These are phyloP conservation scores for Panonychus citri DNA, from an alignment of 1,140 invertebrate genomes.

Conservation along the genomic window DNA sequence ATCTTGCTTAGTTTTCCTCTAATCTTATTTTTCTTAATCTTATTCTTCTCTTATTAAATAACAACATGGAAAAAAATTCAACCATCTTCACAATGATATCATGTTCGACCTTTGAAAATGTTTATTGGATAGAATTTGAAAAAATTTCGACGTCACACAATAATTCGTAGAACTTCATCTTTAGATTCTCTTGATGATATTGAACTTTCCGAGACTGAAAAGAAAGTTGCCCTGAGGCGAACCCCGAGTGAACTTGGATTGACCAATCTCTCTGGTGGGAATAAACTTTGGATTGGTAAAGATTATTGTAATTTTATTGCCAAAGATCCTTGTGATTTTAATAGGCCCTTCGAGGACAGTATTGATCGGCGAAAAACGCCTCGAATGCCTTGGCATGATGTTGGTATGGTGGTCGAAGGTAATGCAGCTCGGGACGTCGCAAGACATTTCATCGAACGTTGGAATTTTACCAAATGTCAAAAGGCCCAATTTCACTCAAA, in stretches of 20 bases:
- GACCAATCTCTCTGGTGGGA: slow-evolving; percentile 13
- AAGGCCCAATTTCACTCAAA: slow-evolving; percentile 45
- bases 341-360: slow-evolving; percentile 68
- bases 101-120: too few relatives aligned
- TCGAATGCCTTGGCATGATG: slow-evolving; percentile 95
- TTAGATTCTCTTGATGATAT: too few relatives aligned
- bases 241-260: slow-evolving; percentile 8
- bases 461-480: slow-evolving; percentile 76
- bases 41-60: too few relatives aligned
- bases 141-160: too few relatives aligned
- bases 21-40: too few relatives aligned
- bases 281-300: slow-evolving; percentile 91
- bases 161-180: too few relatives aligned
- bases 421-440: slow-evolving; percentile 68
- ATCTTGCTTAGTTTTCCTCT: too few relatives aligned
- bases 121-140: too few relatives aligned
- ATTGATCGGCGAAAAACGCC: slow-evolving; percentile 65
- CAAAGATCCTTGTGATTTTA: slow-evolving; percentile 81
- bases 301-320: slow-evolving; percentile 95
- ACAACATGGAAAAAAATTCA: too few relatives aligned
- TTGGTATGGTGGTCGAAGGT: slow-evolving; percentile 62
- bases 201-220: too few relatives aligned
- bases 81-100: too few relatives aligned
- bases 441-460: slow-evolving; percentile 86
- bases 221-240: slow-evolving; percentile 1